Base-by-base conservation (phyloP, 2,888 invertebrate genomes). In the Chrysolina oricalcia region DNA sequence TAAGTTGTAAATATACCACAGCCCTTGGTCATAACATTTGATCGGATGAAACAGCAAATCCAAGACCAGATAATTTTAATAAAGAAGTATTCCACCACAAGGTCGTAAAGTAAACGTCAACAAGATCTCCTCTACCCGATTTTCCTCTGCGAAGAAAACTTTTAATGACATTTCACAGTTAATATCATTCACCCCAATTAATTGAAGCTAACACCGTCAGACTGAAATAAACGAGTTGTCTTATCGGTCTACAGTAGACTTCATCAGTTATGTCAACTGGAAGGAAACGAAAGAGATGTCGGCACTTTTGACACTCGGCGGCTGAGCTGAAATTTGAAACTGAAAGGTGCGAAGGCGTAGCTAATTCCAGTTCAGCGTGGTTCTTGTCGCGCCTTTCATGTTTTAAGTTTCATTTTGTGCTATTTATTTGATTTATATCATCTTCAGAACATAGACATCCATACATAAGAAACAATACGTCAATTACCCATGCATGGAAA, bases 211-310 rank as follows among this genome's bases (percentile, higher is more conserved):
- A 59, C 59, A 59, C 59, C 35, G 8, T 23, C 35, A 35, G 59
- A 59, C 59, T 2, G 65, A 73, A 69, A 68, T 43, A 56, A 65
- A 64, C n/a, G 63, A 69, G 68, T 65, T 74, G 73, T 74, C 59
- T 74, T 74, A 70, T 74, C 73, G 43, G 46, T 23, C 73, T 59
- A 53, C 43, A 13, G 59, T 59, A 59, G 35, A 59, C 17, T 70
- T 23, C 70, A 74, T 74, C 73, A 59, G 73, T 67, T 53, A 63
- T 48, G 70, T 74, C 73, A 74, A 59, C 40, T 66, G 21, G 56
- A 41, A 74, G 69, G 66, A 66, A 70, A 65, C 35, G 70, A 65
- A 63, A 41, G 21, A 48, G 53, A 50, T 50, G 63, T 43, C 73
- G 59, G 59, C 59, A 17, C 35, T 23, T 17, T 17, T 35, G 65